phyloP scores from a whole-genome alignment of 2,797 vertebrate species.

The Phylloscopus collybita region DNA sequence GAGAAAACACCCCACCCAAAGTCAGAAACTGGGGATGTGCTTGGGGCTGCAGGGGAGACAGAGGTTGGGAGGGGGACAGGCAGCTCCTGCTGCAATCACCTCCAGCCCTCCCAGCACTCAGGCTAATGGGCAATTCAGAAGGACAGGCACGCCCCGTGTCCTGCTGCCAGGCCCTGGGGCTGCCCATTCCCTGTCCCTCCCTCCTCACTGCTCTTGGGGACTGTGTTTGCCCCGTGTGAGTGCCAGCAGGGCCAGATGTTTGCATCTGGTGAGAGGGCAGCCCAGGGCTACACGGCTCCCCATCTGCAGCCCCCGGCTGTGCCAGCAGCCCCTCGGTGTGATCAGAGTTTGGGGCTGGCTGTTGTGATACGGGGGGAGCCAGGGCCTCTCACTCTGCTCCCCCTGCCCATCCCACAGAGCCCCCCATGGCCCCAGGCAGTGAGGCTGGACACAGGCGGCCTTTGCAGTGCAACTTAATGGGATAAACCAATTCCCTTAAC shows the following conservation, averaged over 20 bases:
- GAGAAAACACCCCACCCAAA: background rate
- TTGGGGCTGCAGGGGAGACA: too few species aligned
- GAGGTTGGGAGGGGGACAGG: background rate
- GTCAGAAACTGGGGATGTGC: background rate
- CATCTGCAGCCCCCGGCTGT: background rate
- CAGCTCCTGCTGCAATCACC: rapidly evolving
- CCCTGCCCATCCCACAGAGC: background rate
- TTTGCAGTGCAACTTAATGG: constrained; percentile 40
- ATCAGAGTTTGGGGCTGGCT: background rate
- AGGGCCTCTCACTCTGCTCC: background rate
- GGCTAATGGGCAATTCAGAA: rapidly evolving
- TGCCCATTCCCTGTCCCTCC: background rate
- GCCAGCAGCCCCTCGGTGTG: rapidly evolving
- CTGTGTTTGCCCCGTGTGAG: too few species aligned
- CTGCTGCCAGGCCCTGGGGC: background rate
- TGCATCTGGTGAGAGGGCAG: background rate
- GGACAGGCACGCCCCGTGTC: rapidly evolving
- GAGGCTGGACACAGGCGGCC: background rate
- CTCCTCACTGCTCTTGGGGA: rapidly evolving
- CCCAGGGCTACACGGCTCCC: rapidly evolving
- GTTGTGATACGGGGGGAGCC: rapidly evolving
- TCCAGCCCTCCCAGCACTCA: background rate
- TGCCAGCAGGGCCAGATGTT: background rate
- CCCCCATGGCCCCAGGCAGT: background rate
- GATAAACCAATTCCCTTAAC: constrained; percentile 64